Evolutionary conservation across 2,888 invertebrate genomes (phyloP), one percentile per base, ranked within the genome.

Genomic region (Drosophila prostipennis): DNA sequence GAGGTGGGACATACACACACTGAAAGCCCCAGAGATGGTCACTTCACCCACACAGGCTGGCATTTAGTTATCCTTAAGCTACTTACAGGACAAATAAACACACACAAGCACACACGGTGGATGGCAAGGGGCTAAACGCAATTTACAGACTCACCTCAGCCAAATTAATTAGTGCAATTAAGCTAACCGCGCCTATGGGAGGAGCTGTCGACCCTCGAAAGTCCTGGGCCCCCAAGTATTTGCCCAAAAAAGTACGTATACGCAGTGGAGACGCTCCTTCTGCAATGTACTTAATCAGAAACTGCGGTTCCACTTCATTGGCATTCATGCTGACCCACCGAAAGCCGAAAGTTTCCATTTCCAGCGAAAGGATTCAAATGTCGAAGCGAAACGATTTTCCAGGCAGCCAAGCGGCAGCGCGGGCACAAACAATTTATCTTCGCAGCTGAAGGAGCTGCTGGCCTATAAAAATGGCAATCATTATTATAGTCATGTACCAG

Each of bases 401-500:
- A 53, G 53, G 49, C 72, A 49, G 48, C 58, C 72, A 14, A 37
- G 6, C 37, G 37, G 72, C 72, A 49, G 55, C 29, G 43, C 43
- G 52, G 49, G 57, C 53, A 63, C 72, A 75, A 56, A 51, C 75
- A 74, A 80, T 87, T 82, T 81, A 78, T 77, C 72, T 74, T 70
- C 67, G 49, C 46, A 34, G 54, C 54, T 29, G 3, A 34, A 34
- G 49, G 52, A 61, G 53, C 46, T 39, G 74, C 59, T 48, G 74
- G 68, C 73, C 71, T 77, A 79, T 82, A 87, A 87, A 83, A 87
- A 70, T 52, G 54, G 74, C 75, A 81, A 87, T 85, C 86, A 87
- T 82, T 87, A 82, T 82, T 82, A 83, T 76, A 81, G 79, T 72
- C 82, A 81, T 85, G 88, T 85, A 71, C 87, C 81, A 81, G 86